Evolutionary conservation across 2,797 vertebrate species (phyloP).

Genomic region (Sciurus carolinensis): DNA sequence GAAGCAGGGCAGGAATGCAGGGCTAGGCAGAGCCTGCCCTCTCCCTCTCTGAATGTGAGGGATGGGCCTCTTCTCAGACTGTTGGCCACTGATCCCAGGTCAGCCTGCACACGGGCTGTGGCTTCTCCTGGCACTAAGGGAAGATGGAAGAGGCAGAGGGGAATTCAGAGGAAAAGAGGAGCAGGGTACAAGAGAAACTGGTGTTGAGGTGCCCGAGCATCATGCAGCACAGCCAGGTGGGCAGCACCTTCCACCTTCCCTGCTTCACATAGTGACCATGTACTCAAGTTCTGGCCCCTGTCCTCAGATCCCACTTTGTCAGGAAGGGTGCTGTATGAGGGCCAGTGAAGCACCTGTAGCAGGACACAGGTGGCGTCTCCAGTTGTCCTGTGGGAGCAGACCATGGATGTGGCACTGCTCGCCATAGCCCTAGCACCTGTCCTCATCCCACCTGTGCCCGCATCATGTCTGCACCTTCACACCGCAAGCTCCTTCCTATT

Average conservation of each 20-base stretch:
- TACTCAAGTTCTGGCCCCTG: background rate
- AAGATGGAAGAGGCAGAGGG: background rate
- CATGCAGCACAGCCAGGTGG: too few species aligned
- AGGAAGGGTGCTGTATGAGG: background rate
- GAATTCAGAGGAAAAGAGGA: background rate
- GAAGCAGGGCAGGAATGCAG: background rate
- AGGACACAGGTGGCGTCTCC: background rate
- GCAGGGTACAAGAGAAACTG: rapidly evolving
- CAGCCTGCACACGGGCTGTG: background rate
- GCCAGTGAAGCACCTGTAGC: rapidly evolving
- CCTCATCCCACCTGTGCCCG: too few species aligned
- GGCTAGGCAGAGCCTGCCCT: background rate
- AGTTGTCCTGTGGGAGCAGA: background rate
- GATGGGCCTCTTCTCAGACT: background rate
- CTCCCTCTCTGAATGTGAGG: background rate
- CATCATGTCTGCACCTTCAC: too few species aligned
- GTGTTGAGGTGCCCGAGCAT: too few species aligned
- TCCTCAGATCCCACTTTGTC: background rate
- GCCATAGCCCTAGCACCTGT: rapidly evolving
- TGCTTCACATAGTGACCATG: too few species aligned
- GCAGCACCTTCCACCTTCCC: too few species aligned
- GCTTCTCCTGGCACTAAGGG: background rate
- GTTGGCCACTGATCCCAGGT: background rate
- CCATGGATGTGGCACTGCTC: rapidly evolving
- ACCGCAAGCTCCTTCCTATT: too few species aligned